These are phyloP conservation scores for Datnioides undecimradiatus DNA, from an alignment of 2,113 vertebrate species.

Conservation along the genomic window DNA sequence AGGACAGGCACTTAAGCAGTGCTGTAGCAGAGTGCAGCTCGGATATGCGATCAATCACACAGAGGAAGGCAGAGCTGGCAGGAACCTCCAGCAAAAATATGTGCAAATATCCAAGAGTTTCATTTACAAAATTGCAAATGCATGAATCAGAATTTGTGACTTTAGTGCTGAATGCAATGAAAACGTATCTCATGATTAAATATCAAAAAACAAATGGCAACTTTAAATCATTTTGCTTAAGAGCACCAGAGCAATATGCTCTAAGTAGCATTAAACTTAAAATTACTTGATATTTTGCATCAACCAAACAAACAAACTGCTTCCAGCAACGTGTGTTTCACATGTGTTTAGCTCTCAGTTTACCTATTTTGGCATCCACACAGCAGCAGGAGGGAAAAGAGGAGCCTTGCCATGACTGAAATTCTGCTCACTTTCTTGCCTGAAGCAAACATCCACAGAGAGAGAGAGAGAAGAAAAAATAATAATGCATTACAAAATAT, in stretches of 20 bases:
- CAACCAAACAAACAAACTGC: background rate
- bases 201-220: background rate
- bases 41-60: constrained; percentile 41
- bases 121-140: constrained; percentile 14
- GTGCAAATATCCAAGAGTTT: background rate
- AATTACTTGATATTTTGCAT: too few species aligned
- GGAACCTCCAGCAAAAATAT: background rate
- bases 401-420: constrained; percentile 43
- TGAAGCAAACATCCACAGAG: constrained; percentile 36
- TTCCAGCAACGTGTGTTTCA: background rate
- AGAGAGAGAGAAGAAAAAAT: background rate
- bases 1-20: constrained; percentile 47
- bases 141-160: background rate
- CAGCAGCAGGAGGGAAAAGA: constrained; percentile 63
- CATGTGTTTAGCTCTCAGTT: background rate
- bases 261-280: too few species aligned
- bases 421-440: constrained; percentile 47
- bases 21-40: constrained; percentile 37
- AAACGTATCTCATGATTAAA: background rate
- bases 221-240: constrained; percentile 3
- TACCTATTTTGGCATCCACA: constrained; percentile 71
- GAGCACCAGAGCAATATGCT: too few species aligned
- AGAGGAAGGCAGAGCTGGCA: constrained; percentile 23
- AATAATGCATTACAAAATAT: background rate
- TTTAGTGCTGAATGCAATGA: background rate